Evolutionary conservation across 2,113 vertebrate genomes (phyloP).

Genomic region (Boleophthalmus pectinirostris): DNA sequence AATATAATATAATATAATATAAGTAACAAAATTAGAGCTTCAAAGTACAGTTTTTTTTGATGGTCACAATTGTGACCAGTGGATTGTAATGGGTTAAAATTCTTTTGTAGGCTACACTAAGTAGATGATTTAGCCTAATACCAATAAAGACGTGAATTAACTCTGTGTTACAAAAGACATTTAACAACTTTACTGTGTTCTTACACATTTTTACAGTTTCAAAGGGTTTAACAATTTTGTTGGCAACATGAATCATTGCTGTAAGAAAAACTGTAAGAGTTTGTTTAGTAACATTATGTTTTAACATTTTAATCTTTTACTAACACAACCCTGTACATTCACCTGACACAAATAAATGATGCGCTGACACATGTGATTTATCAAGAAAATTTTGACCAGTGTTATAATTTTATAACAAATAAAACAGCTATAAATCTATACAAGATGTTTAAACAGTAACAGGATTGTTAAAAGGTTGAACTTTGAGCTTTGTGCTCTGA

Average conservation of each 20-base stretch:
- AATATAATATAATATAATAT: too few relatives aligned
- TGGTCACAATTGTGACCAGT: background rate
- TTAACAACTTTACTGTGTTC: too few relatives aligned
- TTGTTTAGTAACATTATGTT: conserved; percentile 23
- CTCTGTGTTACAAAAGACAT: background rate
- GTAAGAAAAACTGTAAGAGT: background rate
- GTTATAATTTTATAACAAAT: conserved; percentile 13
- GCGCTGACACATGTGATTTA: conserved; percentile 20
- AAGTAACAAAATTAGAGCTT: too few relatives aligned
- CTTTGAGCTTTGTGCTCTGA: conserved; percentile 16
- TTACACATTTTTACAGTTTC: too few relatives aligned
- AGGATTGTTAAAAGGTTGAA: conserved; percentile 25
- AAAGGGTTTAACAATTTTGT: background rate
- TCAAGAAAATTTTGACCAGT: background rate
- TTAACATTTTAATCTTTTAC: background rate
- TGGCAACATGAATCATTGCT: background rate
- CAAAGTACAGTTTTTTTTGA: too few relatives aligned
- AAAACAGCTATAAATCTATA: conserved; percentile 3
- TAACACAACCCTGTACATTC: conserved; percentile 9
- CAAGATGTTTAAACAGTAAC: background rate
- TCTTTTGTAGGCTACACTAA: too few relatives aligned
- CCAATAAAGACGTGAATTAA: background rate
- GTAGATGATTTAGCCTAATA: background rate
- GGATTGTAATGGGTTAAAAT: background rate
- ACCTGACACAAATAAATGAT: conserved; percentile 24